Conservation (phyloP, 2,888 invertebrate species). For the Drosophila recens region DNA sequence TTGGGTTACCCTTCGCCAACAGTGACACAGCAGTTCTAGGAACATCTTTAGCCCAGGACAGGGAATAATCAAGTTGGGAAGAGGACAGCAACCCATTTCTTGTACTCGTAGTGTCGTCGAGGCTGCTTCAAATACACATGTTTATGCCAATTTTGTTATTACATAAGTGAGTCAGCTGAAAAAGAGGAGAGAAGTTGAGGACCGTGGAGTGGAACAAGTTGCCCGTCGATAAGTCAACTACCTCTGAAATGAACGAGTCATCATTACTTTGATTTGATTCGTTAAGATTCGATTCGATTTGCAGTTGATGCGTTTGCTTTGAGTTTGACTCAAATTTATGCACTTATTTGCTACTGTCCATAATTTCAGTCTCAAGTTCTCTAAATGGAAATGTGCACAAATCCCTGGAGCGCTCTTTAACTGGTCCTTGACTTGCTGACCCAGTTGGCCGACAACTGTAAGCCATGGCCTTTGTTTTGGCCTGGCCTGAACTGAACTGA, state of each 20-base stretch:
- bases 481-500: slow-evolving; percentile 17
- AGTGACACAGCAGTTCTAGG: slow-evolving; percentile 63
- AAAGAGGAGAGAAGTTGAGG: slow-evolving; percentile 5
- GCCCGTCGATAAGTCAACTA: slow-evolving; percentile 51
- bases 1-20: slow-evolving; percentile 37
- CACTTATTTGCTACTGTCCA: slow-evolving; percentile 77
- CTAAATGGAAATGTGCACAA: slow-evolving; percentile 50
- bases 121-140: slow-evolving; percentile 67
- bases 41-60: slow-evolving; percentile 15
- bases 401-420: slow-evolving; percentile 56
- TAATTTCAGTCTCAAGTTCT: slow-evolving; percentile 46
- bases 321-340: slow-evolving; percentile 56
- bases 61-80: slow-evolving; percentile 35
- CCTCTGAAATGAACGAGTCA: slow-evolving; percentile 57
- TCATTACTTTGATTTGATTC: slow-evolving; percentile 68
- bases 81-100: slow-evolving; percentile 36
- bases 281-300: slow-evolving; percentile 52
- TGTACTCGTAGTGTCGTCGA: slow-evolving; percentile 43
- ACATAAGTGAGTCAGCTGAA: slow-evolving; percentile 79
- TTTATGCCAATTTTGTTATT: slow-evolving; percentile 77
- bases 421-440: slow-evolving; percentile 79
- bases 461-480: slow-evolving; percentile 58
- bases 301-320: slow-evolving; percentile 41
- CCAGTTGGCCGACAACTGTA: slow-evolving; percentile 60
- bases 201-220: slow-evolving; percentile 26